A percentile compares a stretch with the other conserved stretches of the same genome.
phyloP scores from a whole-genome alignment of 2,888 invertebrate genomes.

The Tyria jacobaeae region DNA sequence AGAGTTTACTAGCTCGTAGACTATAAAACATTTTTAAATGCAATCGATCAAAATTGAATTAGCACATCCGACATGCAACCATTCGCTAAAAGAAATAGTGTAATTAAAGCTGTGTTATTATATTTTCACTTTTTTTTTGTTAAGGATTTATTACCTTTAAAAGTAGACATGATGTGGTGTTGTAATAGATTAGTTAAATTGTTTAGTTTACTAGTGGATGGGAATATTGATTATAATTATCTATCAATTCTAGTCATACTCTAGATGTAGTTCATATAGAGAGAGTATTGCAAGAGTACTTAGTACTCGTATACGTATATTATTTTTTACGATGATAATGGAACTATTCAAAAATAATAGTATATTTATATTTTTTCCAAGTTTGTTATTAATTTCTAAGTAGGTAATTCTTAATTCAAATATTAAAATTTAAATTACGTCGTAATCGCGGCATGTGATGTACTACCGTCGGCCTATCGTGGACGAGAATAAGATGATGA shows the following conservation, averaged over 20 bases:
- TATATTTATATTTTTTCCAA: too few relatives aligned
- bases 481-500: too few relatives aligned
- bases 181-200: neutral
- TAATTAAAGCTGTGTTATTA: neutral
- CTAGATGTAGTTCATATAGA: neutral
- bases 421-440: too few relatives aligned
- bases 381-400: too few relatives aligned
- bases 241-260: neutral
- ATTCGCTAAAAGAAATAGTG: neutral
- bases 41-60: neutral
- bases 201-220: neutral
- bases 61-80: constrained; percentile 1
- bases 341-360: too few relatives aligned
- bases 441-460: too few relatives aligned
- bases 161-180: neutral
- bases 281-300: too few relatives aligned
- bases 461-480: too few relatives aligned
- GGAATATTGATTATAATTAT: neutral
- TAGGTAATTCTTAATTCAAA: too few relatives aligned
- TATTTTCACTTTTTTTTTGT: neutral
- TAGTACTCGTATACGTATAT: too few relatives aligned
- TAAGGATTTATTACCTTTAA: neutral
- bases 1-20: neutral
- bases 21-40: neutral
- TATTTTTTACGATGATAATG: too few relatives aligned